phyloP scores from a whole-genome alignment of 2,797 vertebrate species.

The Danio albolineatus region DNA sequence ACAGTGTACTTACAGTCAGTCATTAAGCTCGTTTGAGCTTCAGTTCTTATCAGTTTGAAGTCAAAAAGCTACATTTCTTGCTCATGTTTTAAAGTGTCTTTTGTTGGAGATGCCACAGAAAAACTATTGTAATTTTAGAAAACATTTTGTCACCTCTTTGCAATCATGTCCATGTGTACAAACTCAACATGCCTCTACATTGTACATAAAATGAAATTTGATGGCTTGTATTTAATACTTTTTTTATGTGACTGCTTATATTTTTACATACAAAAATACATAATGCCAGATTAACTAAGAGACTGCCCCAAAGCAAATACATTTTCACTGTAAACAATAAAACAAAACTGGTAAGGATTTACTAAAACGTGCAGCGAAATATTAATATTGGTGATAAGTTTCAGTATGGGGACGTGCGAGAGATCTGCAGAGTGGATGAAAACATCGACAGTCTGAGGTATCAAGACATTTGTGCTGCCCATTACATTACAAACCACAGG shows the following conservation, averaged over 20 bases:
- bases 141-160: neutral
- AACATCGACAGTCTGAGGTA: too few species aligned
- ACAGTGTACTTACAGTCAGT: constrained; percentile 47
- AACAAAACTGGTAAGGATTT: too few species aligned
- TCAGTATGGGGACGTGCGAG: too few species aligned
- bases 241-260: neutral
- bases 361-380: too few species aligned
- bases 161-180: constrained; percentile 28
- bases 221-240: neutral
- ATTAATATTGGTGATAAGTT: too few species aligned
- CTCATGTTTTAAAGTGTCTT: constrained; percentile 29
- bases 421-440: too few species aligned
- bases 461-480: too few species aligned
- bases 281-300: neutral
- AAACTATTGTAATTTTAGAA: constrained; percentile 25
- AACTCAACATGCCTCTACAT: constrained; percentile 13
- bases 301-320: too few species aligned
- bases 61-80: constrained; percentile 7
- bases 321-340: too few species aligned
- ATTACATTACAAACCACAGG: too few species aligned
- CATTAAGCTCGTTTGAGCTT: constrained; percentile 43
- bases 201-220: constrained; percentile 25
- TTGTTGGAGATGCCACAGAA: constrained; percentile 10
- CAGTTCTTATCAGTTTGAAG: constrained; percentile 30
- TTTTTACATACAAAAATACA: neutral